Base-by-base conservation (phyloP, 2,888 invertebrate genomes). In the Tuberolachnus salignus region DNA sequence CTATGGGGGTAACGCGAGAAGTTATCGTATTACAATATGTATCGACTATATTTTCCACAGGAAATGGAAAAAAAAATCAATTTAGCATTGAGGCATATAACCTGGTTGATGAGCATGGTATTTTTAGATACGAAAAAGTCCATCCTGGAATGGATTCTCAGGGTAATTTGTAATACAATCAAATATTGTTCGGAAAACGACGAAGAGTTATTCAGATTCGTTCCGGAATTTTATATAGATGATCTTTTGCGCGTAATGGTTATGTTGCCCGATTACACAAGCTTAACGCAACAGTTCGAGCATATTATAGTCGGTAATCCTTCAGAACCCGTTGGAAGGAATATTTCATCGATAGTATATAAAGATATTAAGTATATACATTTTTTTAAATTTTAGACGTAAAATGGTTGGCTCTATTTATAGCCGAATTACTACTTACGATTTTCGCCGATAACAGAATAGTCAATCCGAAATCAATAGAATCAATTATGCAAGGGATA, bases 141-240 rank as follows among this genome's bases (percentile, higher is more conserved):
- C 16, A 51, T 61, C 16, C 61, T 78, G 51, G 66, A 59, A 57
- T 78, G 78, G 78, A 34, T 78, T 16, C 34, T 78, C 3, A 21
- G 16, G 6, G 34, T 78, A 1, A 26, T 61, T 59, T 46, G 51
- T n/a, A n/a, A 69, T 11, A 69, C 78, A n/a, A 4, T 78, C 16
- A 78, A 61, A 69, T 16, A 69, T 59, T 69, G 69, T 51, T 78
- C 69, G 0, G 61, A 69, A 10, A 21, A 4, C 3, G 78, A 78
- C 69, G 51, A 51, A 0, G 51, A 69, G 51, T n/a, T 59, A n/a
- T 78, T 78, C 16, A 21, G 61, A 78, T 69, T 78, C 10, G 49
- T 78, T n/a, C 78, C 78, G 6, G 69, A 61, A 8, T 78, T 10
- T 67, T 78, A 78, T 44, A 8, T 69, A n/a, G 78, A 78, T 21